Percentiles rank a stretch among this genome's conserved stretches.
Conservation (phyloP, 2,888 invertebrate genomes). For the Priapulus caudatus region DNA sequence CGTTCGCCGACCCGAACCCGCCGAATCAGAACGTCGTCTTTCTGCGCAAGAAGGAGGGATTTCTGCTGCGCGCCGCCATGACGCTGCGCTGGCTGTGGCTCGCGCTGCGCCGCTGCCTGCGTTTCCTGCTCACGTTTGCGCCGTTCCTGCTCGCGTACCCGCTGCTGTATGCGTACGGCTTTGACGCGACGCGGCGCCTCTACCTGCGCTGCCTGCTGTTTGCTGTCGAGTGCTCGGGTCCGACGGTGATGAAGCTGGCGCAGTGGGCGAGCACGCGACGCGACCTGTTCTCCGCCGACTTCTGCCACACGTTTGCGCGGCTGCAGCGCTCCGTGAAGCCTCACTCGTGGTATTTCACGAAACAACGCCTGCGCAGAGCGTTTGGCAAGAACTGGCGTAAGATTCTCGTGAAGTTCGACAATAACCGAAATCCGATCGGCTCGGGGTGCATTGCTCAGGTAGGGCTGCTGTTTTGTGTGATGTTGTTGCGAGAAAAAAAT, state of each 20-base stretch:
- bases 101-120: no score
- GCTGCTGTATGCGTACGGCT: neutral
- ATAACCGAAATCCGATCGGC: constrained; percentile 40
- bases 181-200: no score
- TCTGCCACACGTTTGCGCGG: constrained; percentile 38
- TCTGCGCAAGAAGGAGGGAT: no score
- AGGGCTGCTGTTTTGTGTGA: neutral
- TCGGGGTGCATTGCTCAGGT: constrained; percentile 46
- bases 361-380: constrained; percentile 27
- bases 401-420: constrained; percentile 36
- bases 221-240: constrained; percentile 40
- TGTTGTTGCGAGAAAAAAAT: no score
- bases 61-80: no score
- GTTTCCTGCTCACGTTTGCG: neutral
- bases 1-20: no score
- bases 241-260: constrained; percentile 44
- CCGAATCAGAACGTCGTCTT: no score
- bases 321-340: constrained; percentile 35
- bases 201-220: constrained; percentile 18
- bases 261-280: constrained; percentile 44
- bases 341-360: constrained; percentile 40
- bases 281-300: constrained; percentile 41
- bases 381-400: constrained; percentile 37
- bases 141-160: neutral
- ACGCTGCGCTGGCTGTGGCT: no score